Conservation (phyloP, 2,113 vertebrate species). For the Halcyon senegalensis region DNA sequence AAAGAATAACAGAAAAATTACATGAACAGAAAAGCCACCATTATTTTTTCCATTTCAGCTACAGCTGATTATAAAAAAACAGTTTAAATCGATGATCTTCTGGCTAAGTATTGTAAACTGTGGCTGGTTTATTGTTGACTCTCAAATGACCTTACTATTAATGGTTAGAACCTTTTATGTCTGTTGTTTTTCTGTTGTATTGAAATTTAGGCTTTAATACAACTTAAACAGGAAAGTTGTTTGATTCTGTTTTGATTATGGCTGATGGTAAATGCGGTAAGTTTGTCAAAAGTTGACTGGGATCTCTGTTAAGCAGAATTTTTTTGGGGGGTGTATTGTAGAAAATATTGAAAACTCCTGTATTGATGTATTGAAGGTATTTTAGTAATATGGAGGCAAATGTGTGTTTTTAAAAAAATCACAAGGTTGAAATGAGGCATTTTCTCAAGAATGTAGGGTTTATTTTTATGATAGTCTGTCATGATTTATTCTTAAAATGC, state of each 20-base stretch:
- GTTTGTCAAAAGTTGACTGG: background rate
- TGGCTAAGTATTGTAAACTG: background rate
- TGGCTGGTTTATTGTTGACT: background rate
- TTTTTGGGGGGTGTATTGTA: rapidly evolving
- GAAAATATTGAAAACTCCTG: background rate
- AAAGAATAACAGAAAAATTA: background rate
- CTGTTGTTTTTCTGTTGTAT: background rate
- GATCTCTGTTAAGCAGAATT: background rate
- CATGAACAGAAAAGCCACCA: background rate
- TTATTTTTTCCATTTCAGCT: background rate
- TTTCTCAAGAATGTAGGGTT: background rate
- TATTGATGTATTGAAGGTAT: background rate
- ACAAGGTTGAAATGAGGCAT: background rate
- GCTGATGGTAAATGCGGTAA: background rate
- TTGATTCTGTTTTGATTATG: background rate
- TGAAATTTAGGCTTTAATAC: background rate
- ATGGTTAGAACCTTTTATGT: background rate
- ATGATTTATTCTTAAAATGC: background rate
- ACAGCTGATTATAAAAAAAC: background rate
- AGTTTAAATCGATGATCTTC: background rate
- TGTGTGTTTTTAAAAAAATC: background rate
- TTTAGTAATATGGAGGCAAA: background rate
- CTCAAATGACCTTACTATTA: background rate
- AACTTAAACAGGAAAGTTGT: background rate
- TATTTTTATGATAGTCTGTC: background rate